These are phyloP conservation scores for Cyanocitta stelleri DNA, from an alignment of 2,113 vertebrate species.

Conservation along the genomic window DNA sequence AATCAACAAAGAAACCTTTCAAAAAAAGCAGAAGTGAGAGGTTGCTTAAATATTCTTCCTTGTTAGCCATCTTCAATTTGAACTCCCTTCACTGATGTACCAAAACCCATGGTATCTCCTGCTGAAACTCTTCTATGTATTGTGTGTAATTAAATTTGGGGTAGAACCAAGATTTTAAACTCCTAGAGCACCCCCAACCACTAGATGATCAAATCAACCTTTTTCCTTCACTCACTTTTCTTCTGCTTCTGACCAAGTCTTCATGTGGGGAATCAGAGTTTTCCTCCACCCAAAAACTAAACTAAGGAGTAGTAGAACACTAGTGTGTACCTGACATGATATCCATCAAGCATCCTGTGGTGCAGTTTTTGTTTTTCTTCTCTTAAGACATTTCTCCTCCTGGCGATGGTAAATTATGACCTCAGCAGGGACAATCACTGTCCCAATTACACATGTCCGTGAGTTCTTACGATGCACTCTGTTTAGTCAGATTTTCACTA, in stretches of 20 bases:
- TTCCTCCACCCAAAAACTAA: background rate
- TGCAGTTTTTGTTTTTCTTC: background rate
- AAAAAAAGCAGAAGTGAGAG: background rate
- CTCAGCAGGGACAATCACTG: background rate
- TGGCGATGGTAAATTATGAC: background rate
- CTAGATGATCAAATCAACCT: background rate
- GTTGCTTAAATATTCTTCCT: background rate
- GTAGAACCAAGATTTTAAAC: background rate
- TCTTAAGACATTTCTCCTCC: background rate
- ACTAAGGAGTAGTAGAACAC: background rate
- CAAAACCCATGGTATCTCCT: background rate
- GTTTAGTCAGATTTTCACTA: background rate
- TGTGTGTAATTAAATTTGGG: background rate
- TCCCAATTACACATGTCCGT: rapidly evolving
- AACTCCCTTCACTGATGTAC: background rate
- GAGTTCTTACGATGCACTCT: background rate
- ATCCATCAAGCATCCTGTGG: background rate
- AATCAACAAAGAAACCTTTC: background rate
- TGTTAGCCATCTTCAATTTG: background rate
- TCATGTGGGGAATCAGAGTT: background rate
- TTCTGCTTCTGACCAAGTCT: background rate
- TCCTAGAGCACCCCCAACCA: background rate
- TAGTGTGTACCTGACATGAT: background rate
- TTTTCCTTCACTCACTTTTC: background rate
- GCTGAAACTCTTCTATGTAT: background rate